These are phyloP conservation scores for Corythornis cristatus DNA, from an alignment of 2,113 vertebrate species.

Conservation along the genomic window DNA sequence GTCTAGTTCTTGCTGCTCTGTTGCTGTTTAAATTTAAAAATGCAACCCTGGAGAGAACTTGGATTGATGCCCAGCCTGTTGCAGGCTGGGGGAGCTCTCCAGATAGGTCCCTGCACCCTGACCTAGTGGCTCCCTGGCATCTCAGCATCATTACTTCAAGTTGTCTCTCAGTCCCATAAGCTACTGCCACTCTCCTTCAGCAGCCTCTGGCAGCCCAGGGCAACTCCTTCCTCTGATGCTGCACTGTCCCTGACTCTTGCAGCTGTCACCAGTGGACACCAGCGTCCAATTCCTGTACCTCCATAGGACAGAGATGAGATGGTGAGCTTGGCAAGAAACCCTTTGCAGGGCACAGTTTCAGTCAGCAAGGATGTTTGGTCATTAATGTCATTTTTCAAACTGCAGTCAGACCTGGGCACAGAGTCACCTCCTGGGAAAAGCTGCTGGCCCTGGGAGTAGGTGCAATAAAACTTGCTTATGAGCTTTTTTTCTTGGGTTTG, in stretches of 20 bases:
- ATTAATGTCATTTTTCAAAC: not conserved
- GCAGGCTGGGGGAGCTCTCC: not conserved
- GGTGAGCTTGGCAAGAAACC: not conserved
- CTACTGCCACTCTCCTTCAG: not conserved
- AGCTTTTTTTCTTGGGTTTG: not conserved
- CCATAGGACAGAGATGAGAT: accelerated
- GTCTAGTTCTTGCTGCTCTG: not conserved
- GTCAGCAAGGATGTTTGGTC: not conserved
- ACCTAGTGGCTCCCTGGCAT: not conserved
- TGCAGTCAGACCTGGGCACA: not conserved
- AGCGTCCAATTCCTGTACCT: not conserved
- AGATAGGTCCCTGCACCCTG: not conserved
- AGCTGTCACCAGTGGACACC: not conserved
- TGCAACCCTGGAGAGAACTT: not conserved
- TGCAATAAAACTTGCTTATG: not conserved
- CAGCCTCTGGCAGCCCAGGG: not conserved
- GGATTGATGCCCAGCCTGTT: not conserved
- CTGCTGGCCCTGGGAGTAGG: not conserved
- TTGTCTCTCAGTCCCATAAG: not conserved
- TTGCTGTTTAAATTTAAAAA: not conserved
- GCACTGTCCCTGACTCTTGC: not conserved
- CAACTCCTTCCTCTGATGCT: accelerated
- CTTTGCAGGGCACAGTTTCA: not conserved
- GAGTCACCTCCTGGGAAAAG: not conserved
- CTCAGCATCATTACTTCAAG: not conserved